Conservation (phyloP, 2,888 invertebrate species). For the Eledone cirrhosa region DNA sequence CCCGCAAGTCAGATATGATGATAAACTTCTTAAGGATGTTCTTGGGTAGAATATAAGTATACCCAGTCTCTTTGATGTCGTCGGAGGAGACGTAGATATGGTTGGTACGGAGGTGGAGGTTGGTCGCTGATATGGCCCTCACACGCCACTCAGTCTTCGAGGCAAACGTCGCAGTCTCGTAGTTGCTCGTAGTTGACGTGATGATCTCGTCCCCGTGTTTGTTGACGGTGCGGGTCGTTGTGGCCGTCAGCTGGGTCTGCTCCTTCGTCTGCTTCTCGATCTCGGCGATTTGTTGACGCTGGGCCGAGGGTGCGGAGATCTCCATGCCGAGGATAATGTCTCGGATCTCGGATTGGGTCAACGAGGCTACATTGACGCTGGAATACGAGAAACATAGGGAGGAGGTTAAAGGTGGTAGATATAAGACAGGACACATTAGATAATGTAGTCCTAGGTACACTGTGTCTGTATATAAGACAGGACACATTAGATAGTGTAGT, state of each 20-base stretch:
- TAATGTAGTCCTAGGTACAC: too few species aligned
- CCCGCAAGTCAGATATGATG: constrained; percentile 95
- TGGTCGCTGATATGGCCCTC: constrained; percentile 96
- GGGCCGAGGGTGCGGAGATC: constrained; percentile 98
- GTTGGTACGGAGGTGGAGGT: constrained; percentile 94
- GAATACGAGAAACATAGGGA: constrained; percentile 35
- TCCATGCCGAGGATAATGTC: constrained; percentile 99
- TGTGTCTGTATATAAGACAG: too few species aligned
- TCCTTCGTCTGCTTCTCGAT: constrained; percentile 99
- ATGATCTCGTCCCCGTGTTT: constrained; percentile 99
- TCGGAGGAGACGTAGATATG: constrained; percentile 99
- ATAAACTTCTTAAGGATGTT: constrained; percentile 99
- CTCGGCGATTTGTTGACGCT: constrained; percentile 98
- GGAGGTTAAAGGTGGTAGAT: too few species aligned
- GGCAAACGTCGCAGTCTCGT: constrained; percentile 96
- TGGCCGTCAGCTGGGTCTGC: constrained; percentile 94
- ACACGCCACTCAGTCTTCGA: constrained; percentile 99
- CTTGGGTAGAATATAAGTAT: constrained; percentile 84
- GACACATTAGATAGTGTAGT: too few species aligned
- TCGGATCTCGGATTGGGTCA: constrained; percentile 98
- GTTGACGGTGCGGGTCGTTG: constrained; percentile 97
- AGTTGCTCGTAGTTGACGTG: constrained; percentile 97
- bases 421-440: too few species aligned
- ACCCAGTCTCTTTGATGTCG: constrained; percentile 99
- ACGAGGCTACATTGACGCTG: constrained; percentile 95